These are phyloP conservation scores for Listrodromus nycthemerus DNA, from an alignment of 2,888 invertebrate species.

Conservation along the genomic window DNA sequence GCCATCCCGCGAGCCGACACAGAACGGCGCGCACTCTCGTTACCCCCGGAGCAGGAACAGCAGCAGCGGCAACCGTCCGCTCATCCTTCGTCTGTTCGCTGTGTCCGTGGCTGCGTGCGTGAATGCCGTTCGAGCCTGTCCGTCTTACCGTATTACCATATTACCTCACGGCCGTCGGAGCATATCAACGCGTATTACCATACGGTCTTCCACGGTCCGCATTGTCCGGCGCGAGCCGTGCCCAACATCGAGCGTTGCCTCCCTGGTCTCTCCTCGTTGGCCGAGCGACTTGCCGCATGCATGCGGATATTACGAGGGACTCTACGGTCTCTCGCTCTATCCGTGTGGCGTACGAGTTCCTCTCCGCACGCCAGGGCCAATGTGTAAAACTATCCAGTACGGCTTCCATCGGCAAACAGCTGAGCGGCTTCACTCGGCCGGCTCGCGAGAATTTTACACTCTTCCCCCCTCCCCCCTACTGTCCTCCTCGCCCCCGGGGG, in stretches of 20 bases:
- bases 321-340: neutral
- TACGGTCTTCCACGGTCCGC: slow-evolving; percentile 50
- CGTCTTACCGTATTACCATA: slow-evolving; percentile 71
- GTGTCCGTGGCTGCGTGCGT: slow-evolving; percentile 48
- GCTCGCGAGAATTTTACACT: slow-evolving; percentile 69
- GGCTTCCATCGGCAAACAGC: slow-evolving; percentile 81
- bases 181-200: slow-evolving; percentile 67
- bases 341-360: slow-evolving; percentile 18
- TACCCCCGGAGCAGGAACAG: slow-evolving; percentile 48
- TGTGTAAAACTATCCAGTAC: slow-evolving; percentile 71
- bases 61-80: slow-evolving; percentile 34
- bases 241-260: neutral
- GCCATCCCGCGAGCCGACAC: slow-evolving; percentile 50
- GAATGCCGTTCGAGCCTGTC: slow-evolving; percentile 64
- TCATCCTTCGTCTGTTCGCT: slow-evolving; percentile 26
- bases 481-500: slow-evolving; percentile 65
- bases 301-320: slow-evolving; percentile 18
- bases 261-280: neutral
- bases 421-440: slow-evolving; percentile 77
- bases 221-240: slow-evolving; percentile 58
- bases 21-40: slow-evolving; percentile 58
- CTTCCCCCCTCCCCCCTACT: slow-evolving; percentile 65
- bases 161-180: slow-evolving; percentile 68
- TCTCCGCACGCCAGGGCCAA: slow-evolving; percentile 55
- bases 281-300: neutral